These are phyloP conservation scores for Ellobium chinense DNA, from an alignment of 2,888 invertebrate species.

Conservation along the genomic window DNA sequence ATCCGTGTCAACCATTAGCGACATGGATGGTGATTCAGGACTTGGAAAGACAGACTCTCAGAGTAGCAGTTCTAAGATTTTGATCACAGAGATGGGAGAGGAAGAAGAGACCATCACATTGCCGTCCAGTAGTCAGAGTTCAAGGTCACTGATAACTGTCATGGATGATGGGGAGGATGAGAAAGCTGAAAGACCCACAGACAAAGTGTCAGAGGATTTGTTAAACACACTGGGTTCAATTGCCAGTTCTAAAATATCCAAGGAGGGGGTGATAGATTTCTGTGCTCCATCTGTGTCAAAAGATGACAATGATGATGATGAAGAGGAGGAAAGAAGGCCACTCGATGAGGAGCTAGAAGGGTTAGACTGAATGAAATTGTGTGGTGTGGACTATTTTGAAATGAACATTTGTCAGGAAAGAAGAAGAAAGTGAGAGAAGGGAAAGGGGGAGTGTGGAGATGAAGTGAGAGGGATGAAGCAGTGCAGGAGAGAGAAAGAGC, in stretches of 20 bases:
- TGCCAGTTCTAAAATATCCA: conserved; percentile 42
- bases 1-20: no score
- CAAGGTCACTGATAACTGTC: conserved; percentile 1
- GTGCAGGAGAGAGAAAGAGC: background rate
- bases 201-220: conserved; percentile 44
- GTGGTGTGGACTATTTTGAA: background rate
- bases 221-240: conserved; percentile 43
- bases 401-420: no score
- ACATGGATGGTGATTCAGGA: background rate
- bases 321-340: conserved; percentile 43
- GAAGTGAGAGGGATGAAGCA: no score
- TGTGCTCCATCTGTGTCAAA: conserved; percentile 38
- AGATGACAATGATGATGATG: conserved; percentile 47
- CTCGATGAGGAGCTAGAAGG: conserved; percentile 41
- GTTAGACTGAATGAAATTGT: conserved; percentile 33
- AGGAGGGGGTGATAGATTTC: conserved; percentile 47
- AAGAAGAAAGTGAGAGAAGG: background rate
- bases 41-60: background rate
- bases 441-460: background rate
- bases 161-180: conserved; percentile 42
- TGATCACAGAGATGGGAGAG: conserved; percentile 28
- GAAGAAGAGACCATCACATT: background rate
- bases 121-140: background rate
- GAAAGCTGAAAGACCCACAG: conserved; percentile 38
- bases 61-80: background rate